Percentiles rank a stretch among this genome's conserved stretches.
Evolutionary conservation across 2,888 invertebrate species (phyloP).

Genomic region (Seladonia tumulorum): DNA sequence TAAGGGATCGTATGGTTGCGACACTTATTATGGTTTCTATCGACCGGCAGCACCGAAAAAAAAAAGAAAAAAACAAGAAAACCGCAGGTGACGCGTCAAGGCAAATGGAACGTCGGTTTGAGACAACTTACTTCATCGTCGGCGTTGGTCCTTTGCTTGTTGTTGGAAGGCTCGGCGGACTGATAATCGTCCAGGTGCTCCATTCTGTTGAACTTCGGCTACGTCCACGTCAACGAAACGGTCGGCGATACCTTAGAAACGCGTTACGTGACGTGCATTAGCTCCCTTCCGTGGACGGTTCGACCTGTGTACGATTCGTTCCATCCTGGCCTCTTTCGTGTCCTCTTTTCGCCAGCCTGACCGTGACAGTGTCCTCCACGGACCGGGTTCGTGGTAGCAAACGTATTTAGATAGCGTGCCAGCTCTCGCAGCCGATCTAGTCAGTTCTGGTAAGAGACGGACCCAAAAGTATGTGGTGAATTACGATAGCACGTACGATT

Average conservation of each 20-base stretch:
- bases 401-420: slow-evolving; percentile 41
- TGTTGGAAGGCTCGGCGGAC: slow-evolving; percentile 64
- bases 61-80: neutral
- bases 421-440: slow-evolving; percentile 26
- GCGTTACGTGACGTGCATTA: slow-evolving; percentile 77
- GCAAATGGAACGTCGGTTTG: neutral
- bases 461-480: slow-evolving; percentile 36
- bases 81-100: neutral
- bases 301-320: slow-evolving; percentile 51
- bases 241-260: slow-evolving; percentile 78
- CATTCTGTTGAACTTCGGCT: slow-evolving; percentile 72
- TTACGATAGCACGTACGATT: slow-evolving; percentile 16
- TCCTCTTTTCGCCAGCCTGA: slow-evolving; percentile 20
- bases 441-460: slow-evolving; percentile 45
- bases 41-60: neutral
- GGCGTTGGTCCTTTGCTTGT: slow-evolving; percentile 50
- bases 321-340: slow-evolving; percentile 57
- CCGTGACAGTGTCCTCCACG: slow-evolving; percentile 11
- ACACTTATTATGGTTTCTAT: neutral
- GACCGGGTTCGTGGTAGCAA: slow-evolving; percentile 19
- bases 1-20: neutral
- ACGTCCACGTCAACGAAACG: slow-evolving; percentile 62
- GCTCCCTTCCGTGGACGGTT: slow-evolving; percentile 55
- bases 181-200: slow-evolving; percentile 75
- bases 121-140: slow-evolving; percentile 78